A percentile compares a stretch with the other conserved stretches of the same genome.
These are phyloP conservation scores for Pterophyllum scalare DNA, from an alignment of 2,113 vertebrate genomes.

Conservation along the genomic window DNA sequence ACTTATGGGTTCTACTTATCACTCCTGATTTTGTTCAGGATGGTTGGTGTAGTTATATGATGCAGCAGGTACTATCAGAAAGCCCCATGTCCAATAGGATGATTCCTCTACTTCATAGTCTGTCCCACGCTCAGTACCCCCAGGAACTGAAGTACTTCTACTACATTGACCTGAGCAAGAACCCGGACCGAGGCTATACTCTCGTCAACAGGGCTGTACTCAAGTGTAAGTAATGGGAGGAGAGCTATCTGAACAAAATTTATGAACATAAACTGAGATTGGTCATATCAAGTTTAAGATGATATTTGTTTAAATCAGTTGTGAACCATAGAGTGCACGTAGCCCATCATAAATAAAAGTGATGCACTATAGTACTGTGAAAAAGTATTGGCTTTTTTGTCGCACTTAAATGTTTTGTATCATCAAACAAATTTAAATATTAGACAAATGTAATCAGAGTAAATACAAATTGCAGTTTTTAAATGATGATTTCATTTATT, in stretches of 20 bases:
- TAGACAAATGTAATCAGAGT: neutral
- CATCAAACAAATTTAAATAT: neutral
- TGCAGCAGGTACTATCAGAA: constrained; percentile 87
- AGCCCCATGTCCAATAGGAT: constrained; percentile 82
- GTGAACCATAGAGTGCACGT: neutral
- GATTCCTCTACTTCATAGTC: constrained; percentile 84
- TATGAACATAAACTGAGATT: neutral
- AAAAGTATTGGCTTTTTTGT: neutral
- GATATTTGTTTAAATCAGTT: neutral
- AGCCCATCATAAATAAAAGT: neutral
- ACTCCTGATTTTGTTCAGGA: constrained; percentile 86
- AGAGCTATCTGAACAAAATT: neutral
- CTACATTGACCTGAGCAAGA: constrained; percentile 77
- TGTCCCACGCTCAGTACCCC: constrained; percentile 83
- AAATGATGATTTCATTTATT: neutral
- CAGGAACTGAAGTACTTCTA: constrained; percentile 85
- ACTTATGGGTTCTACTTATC: constrained; percentile 87
- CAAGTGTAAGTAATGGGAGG: constrained; percentile 81
- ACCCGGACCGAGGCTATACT: constrained; percentile 76
- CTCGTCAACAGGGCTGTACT: constrained; percentile 80
- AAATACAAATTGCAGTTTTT: neutral
- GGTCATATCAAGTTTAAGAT: neutral
- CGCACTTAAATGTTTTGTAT: neutral
- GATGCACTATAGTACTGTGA: neutral
- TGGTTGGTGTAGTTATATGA: constrained; percentile 89